Conservation (phyloP, 2,888 invertebrate species). For the Thera britannica region DNA sequence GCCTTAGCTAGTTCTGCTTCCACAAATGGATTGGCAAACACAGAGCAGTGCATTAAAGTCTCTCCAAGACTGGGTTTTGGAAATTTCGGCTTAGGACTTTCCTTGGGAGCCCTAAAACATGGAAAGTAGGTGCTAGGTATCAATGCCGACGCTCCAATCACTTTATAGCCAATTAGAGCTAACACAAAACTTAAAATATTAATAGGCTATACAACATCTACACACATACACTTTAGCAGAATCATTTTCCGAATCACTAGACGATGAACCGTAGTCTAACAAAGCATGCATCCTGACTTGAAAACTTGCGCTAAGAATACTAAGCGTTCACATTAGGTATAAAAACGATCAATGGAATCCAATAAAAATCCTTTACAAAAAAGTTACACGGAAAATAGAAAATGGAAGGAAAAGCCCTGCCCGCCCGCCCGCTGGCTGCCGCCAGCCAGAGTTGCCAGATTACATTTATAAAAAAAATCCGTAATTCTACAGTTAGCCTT, state of each 20-base stretch:
- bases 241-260: constrained; percentile 80
- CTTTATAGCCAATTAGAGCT: no score
- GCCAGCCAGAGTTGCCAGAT: no score
- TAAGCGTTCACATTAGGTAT: not conserved
- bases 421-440: no score
- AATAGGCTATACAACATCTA: no score
- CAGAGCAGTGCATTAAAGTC: constrained; percentile 86
- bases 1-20: constrained; percentile 94
- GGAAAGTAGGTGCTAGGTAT: constrained; percentile 1
- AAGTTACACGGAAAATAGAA: no score
- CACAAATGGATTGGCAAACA: constrained; percentile 94
- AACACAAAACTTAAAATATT: no score
- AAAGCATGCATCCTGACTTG: constrained; percentile 85
- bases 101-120: constrained; percentile 38
- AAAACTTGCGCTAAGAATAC: not conserved
- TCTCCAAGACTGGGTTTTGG: constrained; percentile 87
- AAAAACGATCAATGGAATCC: not conserved
- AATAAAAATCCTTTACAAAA: not conserved
- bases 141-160: not conserved
- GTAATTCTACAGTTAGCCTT: no score
- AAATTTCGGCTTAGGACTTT: constrained; percentile 73
- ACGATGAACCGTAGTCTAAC: constrained; percentile 86
- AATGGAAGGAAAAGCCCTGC: no score
- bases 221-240: constrained; percentile 60
- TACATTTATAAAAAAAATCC: no score